Conservation (phyloP, 53 echinoderm and acorn worm species). For the Zoroaster sp. region DNA sequence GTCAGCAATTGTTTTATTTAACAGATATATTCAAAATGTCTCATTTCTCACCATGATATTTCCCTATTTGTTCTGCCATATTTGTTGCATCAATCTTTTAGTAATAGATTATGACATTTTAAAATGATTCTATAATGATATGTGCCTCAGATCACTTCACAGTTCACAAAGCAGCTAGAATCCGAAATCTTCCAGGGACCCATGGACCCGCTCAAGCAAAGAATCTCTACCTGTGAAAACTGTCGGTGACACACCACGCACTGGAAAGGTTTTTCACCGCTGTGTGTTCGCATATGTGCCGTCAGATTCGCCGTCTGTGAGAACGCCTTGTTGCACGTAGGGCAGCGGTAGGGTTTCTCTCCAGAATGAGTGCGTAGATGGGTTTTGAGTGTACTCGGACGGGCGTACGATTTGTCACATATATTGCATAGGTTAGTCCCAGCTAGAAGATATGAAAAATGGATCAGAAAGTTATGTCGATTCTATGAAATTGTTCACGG, state of each 20-base stretch:
- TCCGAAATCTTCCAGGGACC: no score
- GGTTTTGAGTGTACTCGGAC: slow-evolving; percentile 86
- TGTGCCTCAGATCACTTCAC: no score
- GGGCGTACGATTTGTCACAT: slow-evolving; percentile 86
- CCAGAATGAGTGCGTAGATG: slow-evolving; percentile 87
- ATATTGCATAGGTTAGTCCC: slow-evolving; percentile 78
- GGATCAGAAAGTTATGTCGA: neutral
- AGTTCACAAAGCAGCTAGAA: no score
- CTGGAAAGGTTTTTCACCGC: slow-evolving; percentile 88
- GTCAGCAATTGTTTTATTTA: no score
- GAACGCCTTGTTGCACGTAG: slow-evolving; percentile 80
- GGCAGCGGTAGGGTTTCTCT: slow-evolving; percentile 84
- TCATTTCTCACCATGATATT: no score
- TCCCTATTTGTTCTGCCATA: no score
- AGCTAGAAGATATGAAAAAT: neutral
- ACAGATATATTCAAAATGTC: no score
- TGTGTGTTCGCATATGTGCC: slow-evolving; percentile 90
- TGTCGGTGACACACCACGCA: slow-evolving; percentile 79
- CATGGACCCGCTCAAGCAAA: no score
- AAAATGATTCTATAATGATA: no score
- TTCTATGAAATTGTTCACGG: no score
- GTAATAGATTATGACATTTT: no score
- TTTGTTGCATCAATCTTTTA: no score
- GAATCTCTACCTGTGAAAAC: slow-evolving; percentile 84
- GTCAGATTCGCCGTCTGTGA: slow-evolving; percentile 91